These are phyloP conservation scores for Cyrtodaria siliqua DNA, from an alignment of 2,888 invertebrate species.

Conservation along the genomic window DNA sequence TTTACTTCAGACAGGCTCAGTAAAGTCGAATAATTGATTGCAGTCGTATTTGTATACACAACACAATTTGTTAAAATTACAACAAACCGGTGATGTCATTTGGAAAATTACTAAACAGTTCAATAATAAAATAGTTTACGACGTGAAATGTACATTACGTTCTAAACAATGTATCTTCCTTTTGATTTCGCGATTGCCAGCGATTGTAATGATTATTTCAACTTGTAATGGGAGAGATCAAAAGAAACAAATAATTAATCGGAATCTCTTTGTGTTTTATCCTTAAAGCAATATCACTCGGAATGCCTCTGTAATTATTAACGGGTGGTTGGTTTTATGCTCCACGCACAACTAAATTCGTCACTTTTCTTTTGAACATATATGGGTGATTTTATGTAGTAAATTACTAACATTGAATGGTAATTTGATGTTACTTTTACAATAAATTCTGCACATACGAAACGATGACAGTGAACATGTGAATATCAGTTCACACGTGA, in stretches of 20 bases:
- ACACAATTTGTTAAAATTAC: too few species aligned
- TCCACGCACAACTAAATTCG: conserved; percentile 49
- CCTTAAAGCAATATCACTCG: conserved; percentile 23
- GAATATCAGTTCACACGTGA: not conserved
- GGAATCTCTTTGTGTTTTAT: conserved; percentile 36
- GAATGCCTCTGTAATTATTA: conserved; percentile 29
- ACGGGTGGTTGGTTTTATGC: conserved; percentile 43
- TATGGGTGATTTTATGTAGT: conserved; percentile 27
- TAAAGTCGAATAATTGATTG: too few species aligned
- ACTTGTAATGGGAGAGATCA: conserved; percentile 32
- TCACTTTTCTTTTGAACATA: conserved; percentile 41
- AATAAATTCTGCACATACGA: not conserved
- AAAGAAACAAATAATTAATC: conserved; percentile 29
- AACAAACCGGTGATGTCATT: too few species aligned
- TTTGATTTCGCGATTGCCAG: too few species aligned
- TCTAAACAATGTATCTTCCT: too few species aligned
- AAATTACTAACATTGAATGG: conserved; percentile 32
- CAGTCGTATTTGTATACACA: too few species aligned
- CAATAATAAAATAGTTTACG: conserved; percentile 13
- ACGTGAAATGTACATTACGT: conserved; percentile 6
- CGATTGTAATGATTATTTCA: not conserved
- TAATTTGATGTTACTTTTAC: conserved; percentile 37
- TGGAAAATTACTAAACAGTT: too few species aligned
- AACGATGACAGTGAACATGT: not conserved
- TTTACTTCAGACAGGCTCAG: too few species aligned